A percentile compares a stretch with the other conserved stretches of the same genome.
These are phyloP conservation scores for Apogon talboti DNA, from an alignment of 2,797 vertebrate genomes.

Conservation along the genomic window DNA sequence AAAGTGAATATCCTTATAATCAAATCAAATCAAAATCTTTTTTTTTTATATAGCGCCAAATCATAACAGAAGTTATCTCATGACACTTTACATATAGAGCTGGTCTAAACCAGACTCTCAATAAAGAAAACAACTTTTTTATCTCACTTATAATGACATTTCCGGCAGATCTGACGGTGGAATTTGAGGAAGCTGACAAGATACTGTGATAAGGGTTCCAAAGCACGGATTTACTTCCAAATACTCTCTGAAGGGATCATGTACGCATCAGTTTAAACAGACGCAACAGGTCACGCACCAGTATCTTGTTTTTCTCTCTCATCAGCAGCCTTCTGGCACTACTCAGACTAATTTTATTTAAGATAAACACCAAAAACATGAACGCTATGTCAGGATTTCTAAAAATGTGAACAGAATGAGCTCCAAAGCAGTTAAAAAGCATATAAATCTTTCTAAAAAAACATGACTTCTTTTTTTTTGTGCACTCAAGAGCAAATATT, in stretches of 20 bases:
- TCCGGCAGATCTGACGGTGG: not conserved
- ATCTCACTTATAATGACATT: not conserved
- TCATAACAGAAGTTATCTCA: too few species aligned
- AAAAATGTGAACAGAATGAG: too few species aligned
- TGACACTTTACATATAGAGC: too few species aligned
- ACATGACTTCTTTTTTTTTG: too few species aligned
- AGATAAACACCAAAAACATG: conserved; percentile 26
- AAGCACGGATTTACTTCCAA: not conserved
- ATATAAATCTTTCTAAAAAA: too few species aligned
- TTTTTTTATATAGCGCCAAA: too few species aligned
- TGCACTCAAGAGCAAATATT: conserved; percentile 3
- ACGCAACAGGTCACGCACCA: conserved; percentile 2
- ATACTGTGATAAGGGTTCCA: not conserved
- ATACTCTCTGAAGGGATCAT: not conserved
- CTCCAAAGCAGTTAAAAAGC: too few species aligned
- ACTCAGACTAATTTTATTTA: conserved; percentile 2
- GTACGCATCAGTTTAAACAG: not conserved
- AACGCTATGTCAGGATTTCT: conserved; percentile 15
- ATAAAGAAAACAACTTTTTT: too few species aligned
- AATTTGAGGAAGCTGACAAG: not conserved
- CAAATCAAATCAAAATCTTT: too few species aligned
- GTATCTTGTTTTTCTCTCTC: conserved; percentile 26
- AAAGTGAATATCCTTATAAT: too few species aligned
- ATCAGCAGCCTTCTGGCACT: conserved; percentile 7
- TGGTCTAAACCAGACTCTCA: too few species aligned